phyloP scores from a whole-genome alignment of 2,797 vertebrate species.

The Urosaurus nigricauda region DNA sequence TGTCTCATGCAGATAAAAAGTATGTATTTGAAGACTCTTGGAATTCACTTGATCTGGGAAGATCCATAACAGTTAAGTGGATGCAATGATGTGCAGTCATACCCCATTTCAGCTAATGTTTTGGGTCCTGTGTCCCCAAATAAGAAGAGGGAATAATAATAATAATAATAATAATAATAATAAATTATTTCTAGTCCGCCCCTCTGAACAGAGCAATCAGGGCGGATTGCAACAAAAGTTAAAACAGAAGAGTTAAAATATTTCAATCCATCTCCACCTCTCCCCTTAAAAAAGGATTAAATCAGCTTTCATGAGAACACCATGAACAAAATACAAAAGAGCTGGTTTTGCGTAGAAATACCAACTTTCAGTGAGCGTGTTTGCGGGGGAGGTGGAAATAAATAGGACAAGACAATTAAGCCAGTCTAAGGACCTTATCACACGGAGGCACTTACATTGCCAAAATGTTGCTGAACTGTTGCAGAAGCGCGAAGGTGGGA shows the following conservation, averaged over 20 bases:
- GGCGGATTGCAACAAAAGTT: too few species aligned
- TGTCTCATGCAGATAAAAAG: neutral
- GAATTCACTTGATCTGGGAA: neutral
- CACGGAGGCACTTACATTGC: too few species aligned
- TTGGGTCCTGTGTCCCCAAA: neutral
- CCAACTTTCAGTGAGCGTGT: neutral
- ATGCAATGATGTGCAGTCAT: neutral
- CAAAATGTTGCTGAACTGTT: too few species aligned
- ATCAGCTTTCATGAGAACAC: neutral
- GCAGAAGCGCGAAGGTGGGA: too few species aligned
- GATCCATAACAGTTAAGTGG: neutral
- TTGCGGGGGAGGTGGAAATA: neutral
- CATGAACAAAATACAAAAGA: conserved; percentile 5
- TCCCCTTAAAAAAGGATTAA: too few species aligned
- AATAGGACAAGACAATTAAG: neutral
- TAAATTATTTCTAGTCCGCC: too few species aligned
- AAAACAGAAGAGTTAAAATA: too few species aligned
- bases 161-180: too few species aligned
- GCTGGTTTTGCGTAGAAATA: neutral
- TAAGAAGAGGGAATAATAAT: neutral
- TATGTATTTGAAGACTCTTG: neutral
- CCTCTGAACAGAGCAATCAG: too few species aligned
- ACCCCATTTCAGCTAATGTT: neutral
- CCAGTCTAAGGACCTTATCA: too few species aligned
- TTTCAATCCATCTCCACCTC: too few species aligned